These are phyloP conservation scores for Nemotelus pantherinus DNA, from an alignment of 2,888 invertebrate species.

Conservation along the genomic window DNA sequence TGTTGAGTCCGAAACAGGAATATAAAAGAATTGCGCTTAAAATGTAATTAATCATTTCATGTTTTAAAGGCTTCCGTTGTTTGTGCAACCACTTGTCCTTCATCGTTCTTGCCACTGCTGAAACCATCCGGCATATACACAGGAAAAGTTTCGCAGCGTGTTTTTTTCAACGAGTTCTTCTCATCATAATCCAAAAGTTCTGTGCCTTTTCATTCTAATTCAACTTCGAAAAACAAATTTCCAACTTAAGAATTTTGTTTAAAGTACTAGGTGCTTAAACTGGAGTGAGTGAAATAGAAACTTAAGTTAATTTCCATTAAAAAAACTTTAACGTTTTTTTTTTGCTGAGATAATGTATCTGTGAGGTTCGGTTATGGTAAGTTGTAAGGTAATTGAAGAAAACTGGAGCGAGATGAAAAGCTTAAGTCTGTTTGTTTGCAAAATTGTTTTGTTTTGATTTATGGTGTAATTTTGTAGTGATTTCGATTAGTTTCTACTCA, in stretches of 20 bases:
- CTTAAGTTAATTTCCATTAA: background rate
- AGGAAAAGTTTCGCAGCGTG: background rate
- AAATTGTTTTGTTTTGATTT: conserved; percentile 1
- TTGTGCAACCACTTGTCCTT: too few relatives aligned
- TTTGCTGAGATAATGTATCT: background rate
- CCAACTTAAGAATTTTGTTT: conserved; percentile 26
- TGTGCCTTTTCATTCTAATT: conserved; percentile 23
- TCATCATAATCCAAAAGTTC: conserved; percentile 27
- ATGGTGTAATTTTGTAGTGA: conserved; percentile 33
- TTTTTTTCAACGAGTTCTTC: conserved; percentile 13
- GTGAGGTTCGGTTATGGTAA: conserved; percentile 1
- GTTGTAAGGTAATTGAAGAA: background rate
- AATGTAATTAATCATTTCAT: too few relatives aligned
- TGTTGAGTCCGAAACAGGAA: background rate
- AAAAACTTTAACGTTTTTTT: conserved; percentile 11
- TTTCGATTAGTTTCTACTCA: conserved; percentile 13
- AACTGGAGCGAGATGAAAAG: background rate
- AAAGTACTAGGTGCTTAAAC: conserved; percentile 30
- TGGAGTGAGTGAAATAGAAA: conserved; percentile 24
- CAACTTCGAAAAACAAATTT: conserved; percentile 29
- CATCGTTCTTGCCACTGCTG: too few relatives aligned
- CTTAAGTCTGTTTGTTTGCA: background rate
- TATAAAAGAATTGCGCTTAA: too few relatives aligned
- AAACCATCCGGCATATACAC: background rate
- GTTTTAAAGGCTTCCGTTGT: too few relatives aligned